These are phyloP conservation scores for Dolomedes plantarius DNA, from an alignment of 2,888 invertebrate species.

Conservation along the genomic window DNA sequence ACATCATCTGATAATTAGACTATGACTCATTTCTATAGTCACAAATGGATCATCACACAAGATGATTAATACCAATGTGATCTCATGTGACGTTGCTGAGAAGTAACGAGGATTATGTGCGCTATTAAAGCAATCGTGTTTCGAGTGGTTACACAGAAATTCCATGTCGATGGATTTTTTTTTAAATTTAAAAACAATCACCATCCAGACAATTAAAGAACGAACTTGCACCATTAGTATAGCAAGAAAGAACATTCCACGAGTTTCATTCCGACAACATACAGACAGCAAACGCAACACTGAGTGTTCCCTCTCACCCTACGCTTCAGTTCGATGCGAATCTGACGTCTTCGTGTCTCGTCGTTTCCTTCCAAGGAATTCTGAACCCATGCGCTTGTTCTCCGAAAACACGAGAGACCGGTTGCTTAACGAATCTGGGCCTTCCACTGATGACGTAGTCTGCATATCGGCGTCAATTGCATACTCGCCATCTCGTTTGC, in stretches of 20 bases:
- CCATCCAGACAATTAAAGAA: constrained; percentile 7
- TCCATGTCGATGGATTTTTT: too few relatives aligned
- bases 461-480: background rate
- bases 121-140: too few relatives aligned
- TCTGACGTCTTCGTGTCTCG: constrained; percentile 28
- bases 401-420: constrained; percentile 4
- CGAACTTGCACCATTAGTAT: background rate
- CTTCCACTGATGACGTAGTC: background rate
- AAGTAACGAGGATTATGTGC: too few relatives aligned
- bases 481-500: constrained; percentile 23
- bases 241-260: background rate
- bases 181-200: too few relatives aligned
- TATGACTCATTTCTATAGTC: too few relatives aligned
- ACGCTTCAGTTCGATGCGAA: constrained; percentile 22
- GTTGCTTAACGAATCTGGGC: background rate
- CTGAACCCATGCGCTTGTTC: constrained; percentile 72
- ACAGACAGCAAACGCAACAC: background rate
- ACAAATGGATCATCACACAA: too few relatives aligned
- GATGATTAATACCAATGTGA: too few relatives aligned
- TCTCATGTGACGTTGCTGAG: too few relatives aligned
- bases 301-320: constrained; percentile 45
- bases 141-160: too few relatives aligned
- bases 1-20: too few relatives aligned
- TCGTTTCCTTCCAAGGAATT: constrained; percentile 71
- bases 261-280: constrained; percentile 10